Conservation (phyloP, 2,113 vertebrate genomes). For the Panurus biarmicus region DNA sequence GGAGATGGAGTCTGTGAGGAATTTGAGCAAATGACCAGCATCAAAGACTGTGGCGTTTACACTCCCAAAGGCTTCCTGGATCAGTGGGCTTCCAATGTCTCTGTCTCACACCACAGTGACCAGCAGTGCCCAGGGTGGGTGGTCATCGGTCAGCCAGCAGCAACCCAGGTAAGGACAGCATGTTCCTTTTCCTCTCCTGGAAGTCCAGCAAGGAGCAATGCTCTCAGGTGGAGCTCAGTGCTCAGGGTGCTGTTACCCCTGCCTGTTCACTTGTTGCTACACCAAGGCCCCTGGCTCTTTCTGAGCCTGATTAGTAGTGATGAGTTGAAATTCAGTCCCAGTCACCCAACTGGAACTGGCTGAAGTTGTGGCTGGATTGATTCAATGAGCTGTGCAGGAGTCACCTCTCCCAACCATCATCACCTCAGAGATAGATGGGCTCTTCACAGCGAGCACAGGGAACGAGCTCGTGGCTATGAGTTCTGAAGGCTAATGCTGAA, state of each 20-base stretch:
- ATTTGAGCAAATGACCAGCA: constrained; percentile 91
- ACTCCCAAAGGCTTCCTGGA: constrained; percentile 92
- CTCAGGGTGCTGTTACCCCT: not conserved
- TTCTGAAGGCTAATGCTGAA: constrained; percentile 4
- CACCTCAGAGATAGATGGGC: not conserved
- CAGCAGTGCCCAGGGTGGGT: constrained; percentile 90
- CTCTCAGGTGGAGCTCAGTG: not conserved
- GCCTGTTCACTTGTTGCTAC: not conserved
- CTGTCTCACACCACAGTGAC: constrained; percentile 87
- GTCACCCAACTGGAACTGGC: not conserved
- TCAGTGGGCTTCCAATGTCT: constrained; percentile 89
- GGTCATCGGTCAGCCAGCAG: constrained; percentile 88
- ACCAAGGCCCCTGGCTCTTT: not conserved
- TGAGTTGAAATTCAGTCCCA: not conserved
- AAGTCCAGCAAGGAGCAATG: not conserved
- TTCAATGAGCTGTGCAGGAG: not conserved
- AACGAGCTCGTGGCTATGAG: not conserved
- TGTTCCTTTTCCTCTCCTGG: not conserved
- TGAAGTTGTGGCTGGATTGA: not conserved
- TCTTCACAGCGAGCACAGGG: not conserved
- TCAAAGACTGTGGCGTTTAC: constrained; percentile 94
- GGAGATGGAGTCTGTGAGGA: constrained; percentile 96
- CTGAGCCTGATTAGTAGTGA: not conserved
- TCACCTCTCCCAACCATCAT: not conserved
- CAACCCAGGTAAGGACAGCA: constrained; percentile 82